Evolutionary conservation across 2,888 invertebrate species (phyloP).

Genomic region (Thymelicus sylvestris): DNA sequence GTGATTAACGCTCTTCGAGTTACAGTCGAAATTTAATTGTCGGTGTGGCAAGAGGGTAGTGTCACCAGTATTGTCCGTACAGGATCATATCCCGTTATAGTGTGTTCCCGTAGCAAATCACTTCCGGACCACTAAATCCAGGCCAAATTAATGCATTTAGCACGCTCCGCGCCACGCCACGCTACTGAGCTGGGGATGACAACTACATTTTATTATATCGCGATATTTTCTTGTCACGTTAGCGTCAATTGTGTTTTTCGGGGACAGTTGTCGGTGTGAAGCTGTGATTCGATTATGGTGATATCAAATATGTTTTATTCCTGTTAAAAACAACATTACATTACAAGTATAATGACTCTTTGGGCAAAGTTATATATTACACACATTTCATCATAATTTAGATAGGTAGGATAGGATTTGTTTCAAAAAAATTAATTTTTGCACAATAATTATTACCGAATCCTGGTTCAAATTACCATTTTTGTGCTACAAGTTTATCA

Average conservation of each 20-base stretch:
- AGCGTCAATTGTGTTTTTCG: conserved; percentile 54
- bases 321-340: too few relatives aligned
- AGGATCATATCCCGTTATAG: conserved; percentile 69
- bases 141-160: conserved; percentile 85
- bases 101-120: conserved; percentile 74
- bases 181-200: conserved; percentile 79
- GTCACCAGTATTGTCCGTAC: conserved; percentile 55
- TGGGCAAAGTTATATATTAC: too few relatives aligned
- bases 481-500: too few relatives aligned
- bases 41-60: conserved; percentile 67
- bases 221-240: conserved; percentile 82
- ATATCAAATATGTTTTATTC: not conserved
- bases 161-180: conserved; percentile 80
- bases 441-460: not conserved
- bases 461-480: too few relatives aligned
- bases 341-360: too few relatives aligned
- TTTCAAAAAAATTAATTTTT: not conserved
- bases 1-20: conserved; percentile 45
- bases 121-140: conserved; percentile 84
- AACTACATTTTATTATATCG: conserved; percentile 83
- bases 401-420: too few relatives aligned
- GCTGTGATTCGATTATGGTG: not conserved
- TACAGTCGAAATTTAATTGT: conserved; percentile 63
- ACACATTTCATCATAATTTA: not conserved
- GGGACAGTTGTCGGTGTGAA: conserved; percentile 46